Evolutionary conservation across 2,113 vertebrate genomes (phyloP).

Genomic region (Psittacula cyanocephala): DNA sequence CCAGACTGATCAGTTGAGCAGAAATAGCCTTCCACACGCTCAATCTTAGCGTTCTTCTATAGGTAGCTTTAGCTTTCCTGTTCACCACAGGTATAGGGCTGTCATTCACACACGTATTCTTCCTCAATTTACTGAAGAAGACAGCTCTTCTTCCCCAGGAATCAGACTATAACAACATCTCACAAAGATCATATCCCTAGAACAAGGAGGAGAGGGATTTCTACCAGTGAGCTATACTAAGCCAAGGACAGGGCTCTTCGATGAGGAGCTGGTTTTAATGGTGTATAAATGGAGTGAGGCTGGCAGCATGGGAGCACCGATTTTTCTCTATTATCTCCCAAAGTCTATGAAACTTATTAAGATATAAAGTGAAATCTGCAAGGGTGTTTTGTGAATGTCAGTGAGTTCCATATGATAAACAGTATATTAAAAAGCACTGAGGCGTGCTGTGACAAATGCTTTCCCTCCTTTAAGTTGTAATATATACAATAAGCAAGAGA

Average conservation of each 20-base stretch:
- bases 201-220: not conserved
- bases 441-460: not conserved
- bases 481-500: not conserved
- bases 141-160: not conserved
- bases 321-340: not conserved
- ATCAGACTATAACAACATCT: not conserved
- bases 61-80: not conserved
- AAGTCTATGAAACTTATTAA: not conserved
- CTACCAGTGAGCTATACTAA: not conserved
- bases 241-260: not conserved
- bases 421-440: conserved; percentile 1
- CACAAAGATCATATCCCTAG: not conserved
- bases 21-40: not conserved
- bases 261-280: not conserved
- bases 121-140: not conserved
- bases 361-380: not conserved
- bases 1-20: not conserved
- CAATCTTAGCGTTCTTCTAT: not conserved
- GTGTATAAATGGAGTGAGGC: not conserved
- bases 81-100: not conserved
- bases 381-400: not conserved
- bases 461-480: not conserved
- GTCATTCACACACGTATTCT: not conserved
- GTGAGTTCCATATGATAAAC: not conserved
- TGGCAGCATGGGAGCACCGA: not conserved